Evolutionary conservation across 2,888 invertebrate genomes (phyloP).

Genomic region (Standfussiana lucernea): DNA sequence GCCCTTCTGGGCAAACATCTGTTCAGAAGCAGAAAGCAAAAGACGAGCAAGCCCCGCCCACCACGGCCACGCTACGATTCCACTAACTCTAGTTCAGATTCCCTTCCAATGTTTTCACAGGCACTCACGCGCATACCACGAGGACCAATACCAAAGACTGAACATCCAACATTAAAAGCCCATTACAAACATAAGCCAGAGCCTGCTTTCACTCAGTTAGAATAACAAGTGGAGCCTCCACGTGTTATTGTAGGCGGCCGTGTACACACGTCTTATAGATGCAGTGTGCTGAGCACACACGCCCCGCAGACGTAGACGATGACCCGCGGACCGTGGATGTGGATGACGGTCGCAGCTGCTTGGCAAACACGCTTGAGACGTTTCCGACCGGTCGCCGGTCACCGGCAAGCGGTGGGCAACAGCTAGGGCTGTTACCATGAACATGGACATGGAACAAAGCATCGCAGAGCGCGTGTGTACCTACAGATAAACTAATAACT

Average conservation of each 20-base stretch:
- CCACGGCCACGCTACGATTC: conserved; percentile 1
- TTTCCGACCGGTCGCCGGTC: conserved; percentile 35
- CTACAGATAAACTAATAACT: too few species aligned
- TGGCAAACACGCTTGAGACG: conserved; percentile 48
- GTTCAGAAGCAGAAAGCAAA: neutral
- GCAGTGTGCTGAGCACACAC: conserved; percentile 31
- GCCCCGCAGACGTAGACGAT: neutral
- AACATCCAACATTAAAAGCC: conserved; percentile 57
- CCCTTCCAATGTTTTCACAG: conserved; percentile 25
- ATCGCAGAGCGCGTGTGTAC: neutral
- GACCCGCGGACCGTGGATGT: conserved; percentile 13
- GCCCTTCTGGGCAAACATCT: neutral
- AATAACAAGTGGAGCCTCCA: conserved; percentile 50
- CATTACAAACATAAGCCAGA: conserved; percentile 54
- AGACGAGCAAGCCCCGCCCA: neutral
- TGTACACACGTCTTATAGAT: conserved; percentile 12
- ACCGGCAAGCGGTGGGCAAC: conserved; percentile 34
- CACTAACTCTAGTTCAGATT: neutral
- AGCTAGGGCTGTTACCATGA: conserved; percentile 35
- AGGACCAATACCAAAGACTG: conserved; percentile 37
- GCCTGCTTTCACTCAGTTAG: conserved; percentile 56
- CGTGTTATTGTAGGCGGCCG: conserved; percentile 55
- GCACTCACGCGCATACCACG: conserved; percentile 29
- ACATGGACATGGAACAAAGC: neutral
- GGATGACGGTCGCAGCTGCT: conserved; percentile 30